Conservation (phyloP, 1,140 invertebrate genomes). For the Alviniconcha marisindica region DNA sequence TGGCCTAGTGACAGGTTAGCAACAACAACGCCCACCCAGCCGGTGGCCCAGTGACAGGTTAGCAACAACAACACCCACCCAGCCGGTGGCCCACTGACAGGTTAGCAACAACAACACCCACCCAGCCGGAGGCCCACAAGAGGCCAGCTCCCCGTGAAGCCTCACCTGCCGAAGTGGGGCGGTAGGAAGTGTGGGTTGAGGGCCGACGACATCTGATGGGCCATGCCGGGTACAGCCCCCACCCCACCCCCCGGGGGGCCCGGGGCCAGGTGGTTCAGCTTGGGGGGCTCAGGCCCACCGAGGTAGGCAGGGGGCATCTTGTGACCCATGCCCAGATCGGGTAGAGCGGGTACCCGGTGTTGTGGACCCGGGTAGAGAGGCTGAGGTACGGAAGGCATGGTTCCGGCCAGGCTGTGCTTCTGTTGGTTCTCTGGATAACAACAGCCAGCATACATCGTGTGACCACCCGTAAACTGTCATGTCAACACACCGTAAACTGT, state of each 20-base stretch:
- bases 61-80: too few relatives aligned
- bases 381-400: constrained; percentile 56
- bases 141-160: too few relatives aligned
- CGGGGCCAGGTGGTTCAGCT: constrained; percentile 61
- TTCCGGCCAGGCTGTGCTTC: constrained; percentile 41
- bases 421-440: constrained; percentile 31
- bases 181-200: constrained; percentile 52
- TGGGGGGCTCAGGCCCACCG: constrained; percentile 58
- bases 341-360: constrained; percentile 47
- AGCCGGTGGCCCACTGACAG: too few relatives aligned
- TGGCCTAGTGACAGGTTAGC: too few relatives aligned
- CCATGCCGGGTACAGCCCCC: constrained; percentile 63
- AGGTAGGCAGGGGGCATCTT: constrained; percentile 55
- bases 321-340: constrained; percentile 47
- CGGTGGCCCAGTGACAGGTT: too few relatives aligned
- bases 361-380: constrained; percentile 58
- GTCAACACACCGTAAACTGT: too few relatives aligned
- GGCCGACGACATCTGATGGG: constrained; percentile 63
- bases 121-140: too few relatives aligned
- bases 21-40: too few relatives aligned
- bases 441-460: too few relatives aligned
- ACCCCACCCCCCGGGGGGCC: constrained; percentile 50
- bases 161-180: constrained; percentile 49
- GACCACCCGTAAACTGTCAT: too few relatives aligned
- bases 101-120: too few relatives aligned